Base-by-base conservation (phyloP, 1,140 invertebrate species). In the Limonius californicus region DNA sequence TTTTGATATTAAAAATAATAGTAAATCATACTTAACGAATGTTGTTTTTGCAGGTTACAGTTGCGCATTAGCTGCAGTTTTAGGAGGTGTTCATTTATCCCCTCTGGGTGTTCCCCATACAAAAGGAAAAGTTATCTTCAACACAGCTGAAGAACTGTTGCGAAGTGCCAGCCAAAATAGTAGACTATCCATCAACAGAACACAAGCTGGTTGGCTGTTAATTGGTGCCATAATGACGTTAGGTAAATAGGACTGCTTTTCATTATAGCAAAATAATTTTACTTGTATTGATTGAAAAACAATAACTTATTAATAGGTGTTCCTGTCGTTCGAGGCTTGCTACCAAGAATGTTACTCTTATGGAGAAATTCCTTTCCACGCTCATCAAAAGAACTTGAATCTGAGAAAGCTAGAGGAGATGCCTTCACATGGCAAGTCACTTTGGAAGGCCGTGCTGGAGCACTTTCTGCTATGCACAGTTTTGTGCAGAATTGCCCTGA, bases 341-440 rank as follows among this genome's bases (percentile, higher is more conserved):
- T 97, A 43, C 95, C 95, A 0, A 82, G 96, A 65, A 95, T 99
- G 90, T 75, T 98, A 58, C 76, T 98, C 2, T 78, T 99, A 1
- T 99, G 98, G 98, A 87, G 95, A 70, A 98, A 98, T 78, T 96
- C 95, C 20, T 99, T 99, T 77, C 97, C 97, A 0, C 83, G 95
- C 42, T 97, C 95, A 0, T 88, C 87, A 21, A 97, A 97, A 74
- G 96, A 99, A 77, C 81, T 99, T 16, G 97, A 99, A 72, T 94
- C 92, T 6, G 97, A 99, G 79, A 98, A 98, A 74, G 91, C 93
- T 0, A 84, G 97, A 62, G 97, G 97, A 6, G 97, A 99, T 82
- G 91, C 94, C 0, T 99, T 99, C 76, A 99, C 97, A 39, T 99
- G 97, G 97, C 95, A 98, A 83, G 92, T 99, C 15, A 97, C 96